Evolutionary conservation across 2,113 vertebrate species (phyloP), one percentile per base, ranked within the genome.

Genomic region (Periophthalmodon schlosseri): DNA sequence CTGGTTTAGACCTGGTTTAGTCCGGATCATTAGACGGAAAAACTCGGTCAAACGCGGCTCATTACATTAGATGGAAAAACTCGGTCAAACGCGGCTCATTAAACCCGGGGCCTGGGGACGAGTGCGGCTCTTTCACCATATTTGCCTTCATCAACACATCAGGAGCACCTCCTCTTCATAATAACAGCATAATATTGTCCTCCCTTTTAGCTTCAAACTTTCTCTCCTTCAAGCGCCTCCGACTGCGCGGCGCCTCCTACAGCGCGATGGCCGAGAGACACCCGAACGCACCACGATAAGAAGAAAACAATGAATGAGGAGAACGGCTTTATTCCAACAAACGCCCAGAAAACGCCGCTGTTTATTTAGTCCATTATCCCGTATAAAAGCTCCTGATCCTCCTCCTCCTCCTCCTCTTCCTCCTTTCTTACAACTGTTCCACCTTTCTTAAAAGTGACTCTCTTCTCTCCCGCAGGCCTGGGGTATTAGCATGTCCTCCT

Each of bases 321-420:
- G 87, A 80, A 79, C 73, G 28, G 5, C 93, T 93, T 93, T 88
- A 92, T 92, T 93, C 75, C 82, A 87, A 91, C 90, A 89, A 90
- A 92, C 90, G 83, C 84, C 90, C 88, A 79, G 84, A 90, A 86
- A 5, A 85, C 79, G 73, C 75, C 84, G 77, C 83, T 86, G 84
- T 91, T 91, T 91, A 91, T 89, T 89, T 91, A 84, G 85, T 88
- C 91, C 84, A 89, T 91, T 90, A 91, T 91, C 87, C 85, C 78
- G 72, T 86, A 64, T 85, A 86, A 91, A 89, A 91, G 87, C 77
- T 84, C 84, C 77, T 86, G 89, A 87, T 82, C 66, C 82, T 57
- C 78, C 68, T 36, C 79, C 80, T 72, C 75, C 71, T 64, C 71
- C 15, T 15, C 56, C 23, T 3, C 14, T 8, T 57, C 23, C 20